Evolutionary conservation across 2,113 vertebrate genomes (phyloP).

Genomic region (Leuciscus idus): DNA sequence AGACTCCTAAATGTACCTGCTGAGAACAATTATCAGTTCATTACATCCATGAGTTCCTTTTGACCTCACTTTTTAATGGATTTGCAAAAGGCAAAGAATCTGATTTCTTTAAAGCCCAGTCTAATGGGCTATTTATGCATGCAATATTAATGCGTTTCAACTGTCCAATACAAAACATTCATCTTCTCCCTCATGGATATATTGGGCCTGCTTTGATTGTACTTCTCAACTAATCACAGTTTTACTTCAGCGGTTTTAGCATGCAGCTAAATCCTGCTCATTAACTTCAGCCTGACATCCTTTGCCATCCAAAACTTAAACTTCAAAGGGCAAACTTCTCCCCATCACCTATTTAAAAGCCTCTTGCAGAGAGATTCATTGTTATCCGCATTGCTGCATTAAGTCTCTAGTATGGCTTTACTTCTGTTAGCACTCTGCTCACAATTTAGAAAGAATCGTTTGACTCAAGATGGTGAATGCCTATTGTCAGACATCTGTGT

Average conservation of each 20-base stretch:
- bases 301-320: conserved; percentile 14
- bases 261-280: conserved; percentile 40
- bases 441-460: neutral
- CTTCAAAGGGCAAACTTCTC: conserved; percentile 29
- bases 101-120: conserved; percentile 56
- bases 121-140: conserved; percentile 59
- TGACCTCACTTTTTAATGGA: conserved; percentile 57
- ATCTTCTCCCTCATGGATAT: conserved; percentile 14
- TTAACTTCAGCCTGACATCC: conserved; percentile 31
- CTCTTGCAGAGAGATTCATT: conserved; percentile 10
- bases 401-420: conserved; percentile 1
- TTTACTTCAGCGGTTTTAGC: conserved; percentile 29
- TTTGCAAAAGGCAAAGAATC: conserved; percentile 58
- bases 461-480: neutral
- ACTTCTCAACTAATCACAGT: conserved; percentile 31
- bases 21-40: conserved; percentile 58
- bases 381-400: neutral
- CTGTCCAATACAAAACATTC: conserved; percentile 50
- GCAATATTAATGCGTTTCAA: conserved; percentile 56
- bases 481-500: neutral
- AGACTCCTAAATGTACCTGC: conserved; percentile 34
- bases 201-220: conserved; percentile 29
- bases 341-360: conserved; percentile 40
- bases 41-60: conserved; percentile 47
- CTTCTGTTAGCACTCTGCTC: neutral